Percentiles rank a stretch among this genome's conserved stretches.
Conservation (phyloP, 1,140 invertebrate species). For the Reticulitermes speratus region DNA sequence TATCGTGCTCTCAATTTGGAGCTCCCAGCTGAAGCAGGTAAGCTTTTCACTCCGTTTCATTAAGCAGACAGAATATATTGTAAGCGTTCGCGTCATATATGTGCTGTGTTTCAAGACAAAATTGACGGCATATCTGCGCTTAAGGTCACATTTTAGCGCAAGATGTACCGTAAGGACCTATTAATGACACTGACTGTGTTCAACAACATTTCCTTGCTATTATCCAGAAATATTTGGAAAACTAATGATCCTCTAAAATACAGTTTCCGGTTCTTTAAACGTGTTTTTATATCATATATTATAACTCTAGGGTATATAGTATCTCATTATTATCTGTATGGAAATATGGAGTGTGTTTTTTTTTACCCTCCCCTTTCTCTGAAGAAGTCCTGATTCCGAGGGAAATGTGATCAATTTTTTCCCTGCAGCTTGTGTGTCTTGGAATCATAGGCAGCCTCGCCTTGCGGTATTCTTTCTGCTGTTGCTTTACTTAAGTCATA, state of each 20-base stretch:
- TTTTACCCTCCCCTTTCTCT: not conserved
- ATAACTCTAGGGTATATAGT: not conserved
- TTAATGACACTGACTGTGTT: not conserved
- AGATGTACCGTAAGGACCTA: not conserved
- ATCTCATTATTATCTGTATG: constrained; percentile 17
- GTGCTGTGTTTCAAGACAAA: not conserved
- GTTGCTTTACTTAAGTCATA: not conserved
- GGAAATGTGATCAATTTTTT: constrained; percentile 2
- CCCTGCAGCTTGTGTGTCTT: not conserved
- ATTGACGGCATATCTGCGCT: not conserved
- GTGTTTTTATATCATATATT: not conserved
- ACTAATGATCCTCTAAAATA: not conserved
- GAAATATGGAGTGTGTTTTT: constrained; percentile 8
- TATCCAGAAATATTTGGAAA: not conserved
- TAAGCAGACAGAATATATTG: not conserved
- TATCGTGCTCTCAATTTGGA: not conserved
- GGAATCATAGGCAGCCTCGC: not conserved
- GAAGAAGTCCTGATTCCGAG: not conserved
- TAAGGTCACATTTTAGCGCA: not conserved
- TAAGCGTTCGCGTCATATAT: not conserved
- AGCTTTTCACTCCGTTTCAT: not conserved
- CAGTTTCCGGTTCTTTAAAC: not conserved
- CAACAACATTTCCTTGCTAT: not conserved
- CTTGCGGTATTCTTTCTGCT: not conserved
- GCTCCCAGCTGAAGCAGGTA: not conserved